These are phyloP conservation scores for Oryzias curvinotus DNA, from an alignment of 2,113 vertebrate species.

Conservation along the genomic window DNA sequence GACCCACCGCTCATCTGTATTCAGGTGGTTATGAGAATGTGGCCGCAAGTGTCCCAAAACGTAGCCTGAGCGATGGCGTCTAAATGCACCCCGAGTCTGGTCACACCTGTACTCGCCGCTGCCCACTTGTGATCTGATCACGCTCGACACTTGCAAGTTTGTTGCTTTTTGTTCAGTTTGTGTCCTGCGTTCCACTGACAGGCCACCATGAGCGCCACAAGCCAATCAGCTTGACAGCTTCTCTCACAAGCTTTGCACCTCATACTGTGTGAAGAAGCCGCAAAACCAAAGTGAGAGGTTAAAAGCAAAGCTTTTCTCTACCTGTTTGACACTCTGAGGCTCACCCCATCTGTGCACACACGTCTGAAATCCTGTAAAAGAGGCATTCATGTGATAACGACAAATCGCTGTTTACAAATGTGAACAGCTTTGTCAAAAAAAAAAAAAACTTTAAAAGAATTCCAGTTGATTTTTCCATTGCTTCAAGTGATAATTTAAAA, in stretches of 20 bases:
- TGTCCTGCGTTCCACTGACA: constrained; percentile 16
- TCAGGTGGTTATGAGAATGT: not conserved
- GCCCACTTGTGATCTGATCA: not conserved
- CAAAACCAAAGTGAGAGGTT: constrained; percentile 29
- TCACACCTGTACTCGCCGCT: not conserved
- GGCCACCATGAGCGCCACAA: constrained; percentile 34
- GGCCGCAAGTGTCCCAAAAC: not conserved
- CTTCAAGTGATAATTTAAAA: constrained; percentile 4
- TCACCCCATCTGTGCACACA: not conserved
- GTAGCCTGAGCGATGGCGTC: not conserved
- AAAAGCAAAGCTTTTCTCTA: constrained; percentile 37
- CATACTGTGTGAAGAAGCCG: constrained; percentile 40
- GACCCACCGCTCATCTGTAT: not conserved
- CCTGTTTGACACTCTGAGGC: constrained; percentile 8
- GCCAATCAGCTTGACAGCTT: constrained; percentile 39
- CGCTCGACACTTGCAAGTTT: constrained; percentile 9
- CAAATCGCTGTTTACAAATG: not conserved
- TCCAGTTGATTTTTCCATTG: not conserved
- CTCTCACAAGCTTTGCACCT: constrained; percentile 44
- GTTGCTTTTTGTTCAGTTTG: not conserved
- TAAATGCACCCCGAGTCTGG: not conserved
- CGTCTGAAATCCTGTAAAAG: not conserved
- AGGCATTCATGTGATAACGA: not conserved
- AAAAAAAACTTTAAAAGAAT: too few relatives aligned
- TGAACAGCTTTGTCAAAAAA: too few relatives aligned